A percentile compares a stretch with the other conserved stretches of the same genome.
Evolutionary conservation across 2,113 vertebrate genomes (phyloP).

Genomic region (Muntiacus reevesi): DNA sequence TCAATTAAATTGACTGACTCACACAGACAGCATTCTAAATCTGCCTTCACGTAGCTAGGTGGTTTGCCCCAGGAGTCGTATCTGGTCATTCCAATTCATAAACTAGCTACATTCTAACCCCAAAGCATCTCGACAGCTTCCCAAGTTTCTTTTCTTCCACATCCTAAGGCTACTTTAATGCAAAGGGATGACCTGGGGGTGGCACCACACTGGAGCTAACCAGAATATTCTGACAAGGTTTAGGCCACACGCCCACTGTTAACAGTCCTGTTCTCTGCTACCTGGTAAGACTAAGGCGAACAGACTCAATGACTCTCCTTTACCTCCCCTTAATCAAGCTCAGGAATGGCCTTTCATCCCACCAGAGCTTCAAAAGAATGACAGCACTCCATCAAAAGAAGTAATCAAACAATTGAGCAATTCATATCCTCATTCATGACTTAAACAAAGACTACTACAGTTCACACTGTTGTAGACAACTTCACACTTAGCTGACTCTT

Average conservation of each 20-base stretch:
- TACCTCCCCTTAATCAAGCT: not conserved
- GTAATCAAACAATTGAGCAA: not conserved
- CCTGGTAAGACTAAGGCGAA: not conserved
- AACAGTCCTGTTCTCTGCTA: not conserved
- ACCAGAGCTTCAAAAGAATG: not conserved
- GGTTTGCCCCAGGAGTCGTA: not conserved
- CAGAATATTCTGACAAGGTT: not conserved
- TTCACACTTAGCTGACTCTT: not conserved
- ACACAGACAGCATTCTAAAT: not conserved
- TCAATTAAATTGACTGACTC: not conserved
- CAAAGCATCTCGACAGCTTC: not conserved
- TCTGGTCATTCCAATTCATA: not conserved
- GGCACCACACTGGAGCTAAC: not conserved
- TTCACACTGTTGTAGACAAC: not conserved
- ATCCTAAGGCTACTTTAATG: not conserved
- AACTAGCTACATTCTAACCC: not conserved
- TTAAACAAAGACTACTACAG: not conserved
- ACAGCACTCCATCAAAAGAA: not conserved
- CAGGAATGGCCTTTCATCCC: not conserved
- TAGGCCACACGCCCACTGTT: not conserved
- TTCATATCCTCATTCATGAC: not conserved
- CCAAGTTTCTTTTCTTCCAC: not conserved
- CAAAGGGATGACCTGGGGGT: not conserved
- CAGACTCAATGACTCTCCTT: not conserved
- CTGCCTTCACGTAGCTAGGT: not conserved